These are phyloP conservation scores for Engraulis encrasicolus DNA, from an alignment of 2,113 vertebrate genomes.

Conservation along the genomic window DNA sequence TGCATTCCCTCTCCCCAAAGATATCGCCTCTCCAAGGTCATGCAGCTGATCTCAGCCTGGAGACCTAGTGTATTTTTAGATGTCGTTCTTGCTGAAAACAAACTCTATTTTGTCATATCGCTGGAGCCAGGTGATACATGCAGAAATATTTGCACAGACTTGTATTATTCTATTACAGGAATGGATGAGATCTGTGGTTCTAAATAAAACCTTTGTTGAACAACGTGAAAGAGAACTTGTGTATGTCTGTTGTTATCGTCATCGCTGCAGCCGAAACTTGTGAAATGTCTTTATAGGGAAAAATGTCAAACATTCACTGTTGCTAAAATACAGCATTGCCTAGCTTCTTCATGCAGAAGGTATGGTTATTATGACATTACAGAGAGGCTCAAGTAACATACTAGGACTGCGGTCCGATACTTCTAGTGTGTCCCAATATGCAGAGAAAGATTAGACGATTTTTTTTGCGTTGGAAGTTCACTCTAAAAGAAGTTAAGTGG, in stretches of 20 bases:
- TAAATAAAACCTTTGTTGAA: background rate
- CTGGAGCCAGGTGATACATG: background rate
- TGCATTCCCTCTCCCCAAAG: no score
- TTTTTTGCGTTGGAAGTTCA: no score
- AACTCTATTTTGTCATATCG: slow-evolving; percentile 1
- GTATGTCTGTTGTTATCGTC: background rate
- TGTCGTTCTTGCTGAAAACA: background rate
- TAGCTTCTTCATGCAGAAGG: no score
- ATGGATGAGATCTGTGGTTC: background rate
- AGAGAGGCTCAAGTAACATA: no score
- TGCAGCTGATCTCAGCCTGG: background rate
- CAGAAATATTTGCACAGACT: background rate
- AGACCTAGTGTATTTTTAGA: background rate
- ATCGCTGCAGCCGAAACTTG: background rate
- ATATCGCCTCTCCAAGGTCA: background rate
- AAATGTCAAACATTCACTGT: background rate
- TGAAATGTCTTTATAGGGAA: background rate
- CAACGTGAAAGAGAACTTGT: background rate
- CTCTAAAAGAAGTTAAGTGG: no score
- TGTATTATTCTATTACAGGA: background rate
- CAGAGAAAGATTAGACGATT: no score
- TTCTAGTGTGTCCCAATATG: no score
- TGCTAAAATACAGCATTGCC: no score
- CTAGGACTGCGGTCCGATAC: no score
- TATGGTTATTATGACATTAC: no score